Evolutionary conservation across 2,113 vertebrate genomes (phyloP), one percentile per base, ranked within the genome.

Genomic region (Promerops cafer): DNA sequence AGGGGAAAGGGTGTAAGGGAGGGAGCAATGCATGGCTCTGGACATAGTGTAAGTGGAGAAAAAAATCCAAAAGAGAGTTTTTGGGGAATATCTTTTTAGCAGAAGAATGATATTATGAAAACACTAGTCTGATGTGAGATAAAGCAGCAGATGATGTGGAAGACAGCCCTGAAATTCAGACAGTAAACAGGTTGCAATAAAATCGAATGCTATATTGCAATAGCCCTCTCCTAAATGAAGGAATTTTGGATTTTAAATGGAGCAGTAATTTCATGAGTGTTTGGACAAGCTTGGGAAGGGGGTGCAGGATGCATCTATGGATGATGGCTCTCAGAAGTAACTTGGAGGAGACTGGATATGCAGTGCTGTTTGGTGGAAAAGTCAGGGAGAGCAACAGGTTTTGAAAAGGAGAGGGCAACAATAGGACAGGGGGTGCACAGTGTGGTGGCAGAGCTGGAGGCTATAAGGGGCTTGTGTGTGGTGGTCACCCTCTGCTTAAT

Each of bases 1-100:
- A 6, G 10, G 24, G 37, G 10, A 80, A 47, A 57, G 17, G 2
- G 14, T 40, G 22, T 28, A 35, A 87, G 16, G 17, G 27, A 61
- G 8, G 21, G 23, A 85, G 15, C 0, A 0, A 40, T 28, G 16
- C 7, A 44, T 0, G 1, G 8, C 49, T 90, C 70, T 76, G 47
- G 40, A 68, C 0, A 0, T 4, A 27, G 6, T 9, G 3, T 57
- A 63, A 77, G 23, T 30, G 21, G 26, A 16, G 57, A 63, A 10
- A 35, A 33, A 75, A 45, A 5, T 63, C 23, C 16, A 19, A 61
- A 96, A 5, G 1, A 13, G 30, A 50, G 10, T 7, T 85, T 82
- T 35, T 1, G 8, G 27, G 23, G 17, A 61, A 93, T 72, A n/a
- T 1, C 2, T 22, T 77, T 75, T 82, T 21, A 87, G 37, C 17